Evolutionary conservation across 2,797 vertebrate species (phyloP), one percentile per base, ranked within the genome.

Genomic region (Danio aesculapii): DNA sequence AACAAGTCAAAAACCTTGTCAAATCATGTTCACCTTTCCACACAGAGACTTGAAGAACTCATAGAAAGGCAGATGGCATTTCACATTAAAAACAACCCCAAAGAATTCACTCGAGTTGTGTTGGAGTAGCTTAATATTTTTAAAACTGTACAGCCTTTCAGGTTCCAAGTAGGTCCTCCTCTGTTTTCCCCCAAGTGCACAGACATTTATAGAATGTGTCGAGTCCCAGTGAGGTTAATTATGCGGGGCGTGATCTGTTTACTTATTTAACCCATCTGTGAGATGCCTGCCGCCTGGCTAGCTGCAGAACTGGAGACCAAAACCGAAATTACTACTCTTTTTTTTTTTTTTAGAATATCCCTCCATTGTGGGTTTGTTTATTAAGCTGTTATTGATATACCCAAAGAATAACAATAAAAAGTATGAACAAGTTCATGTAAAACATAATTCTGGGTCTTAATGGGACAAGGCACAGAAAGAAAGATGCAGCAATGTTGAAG

Each of bases 191-290:
- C 39, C 57, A 71, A 66, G 66, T 66, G 64, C 49, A 58, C 41
- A 72, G 81, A 85, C 84, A 83, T 85, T 91, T 90, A 87, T 85
- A 87, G 89, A 90, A 83, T 82, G 87, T 87, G 90, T 90, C 84
- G 85, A 92, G 87, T 93, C 90, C 90, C 90, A 86, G 84, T 87
- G 89, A 91, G 92, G 90, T 91, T 93, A 93, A 94, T 93, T 93
- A 92, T 90, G 86, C 90, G 83, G 81, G 87, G 83, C 90, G 91
- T 89, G 90, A 92, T 92, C 88, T 90, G 91, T 92, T 93, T 92
- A 91, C 90, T 92, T 91, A 92, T 92, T 93, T 88, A 91, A 84
- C 43, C 71, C 43, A 19, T 52, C 77, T 81, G 74, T 9, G 47
- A 69, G 52, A 77, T 50, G 63, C 75, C 53, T 79, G 75, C 21